Evolutionary conservation across 2,797 vertebrate species (phyloP).

Genomic region (Acanthis flammea): DNA sequence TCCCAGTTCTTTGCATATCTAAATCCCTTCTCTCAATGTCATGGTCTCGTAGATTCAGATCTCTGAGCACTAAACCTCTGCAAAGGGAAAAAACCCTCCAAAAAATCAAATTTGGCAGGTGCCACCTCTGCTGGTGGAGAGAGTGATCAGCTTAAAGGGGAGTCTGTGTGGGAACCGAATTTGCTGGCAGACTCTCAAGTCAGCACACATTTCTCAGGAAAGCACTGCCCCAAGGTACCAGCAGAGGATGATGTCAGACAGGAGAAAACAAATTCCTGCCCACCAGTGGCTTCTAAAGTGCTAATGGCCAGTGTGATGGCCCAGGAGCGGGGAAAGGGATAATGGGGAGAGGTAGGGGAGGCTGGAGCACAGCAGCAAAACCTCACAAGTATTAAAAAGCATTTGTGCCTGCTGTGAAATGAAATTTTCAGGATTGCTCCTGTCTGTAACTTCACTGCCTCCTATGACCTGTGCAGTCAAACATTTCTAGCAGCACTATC

Average conservation of each 20-base stretch:
- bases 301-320: background rate
- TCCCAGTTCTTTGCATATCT: background rate
- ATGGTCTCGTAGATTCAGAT: background rate
- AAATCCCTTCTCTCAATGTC: background rate
- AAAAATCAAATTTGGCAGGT: background rate
- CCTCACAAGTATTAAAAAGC: background rate
- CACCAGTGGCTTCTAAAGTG: background rate
- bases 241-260: background rate
- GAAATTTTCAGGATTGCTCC: background rate
- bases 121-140: background rate
- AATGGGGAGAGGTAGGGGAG: background rate
- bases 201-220: background rate
- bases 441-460: background rate
- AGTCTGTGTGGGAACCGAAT: background rate
- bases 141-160: background rate
- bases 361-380: background rate
- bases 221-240: background rate
- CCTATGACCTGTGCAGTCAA: background rate
- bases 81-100: background rate
- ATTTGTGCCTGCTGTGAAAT: slow-evolving; percentile 16
- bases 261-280: background rate
- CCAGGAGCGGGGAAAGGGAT: background rate
- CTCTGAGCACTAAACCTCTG: background rate
- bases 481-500: background rate
- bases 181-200: background rate